Percentiles rank a stretch among this genome's conserved stretches.
These are phyloP conservation scores for Abscondita cerata DNA, from an alignment of 2,888 invertebrate genomes.

Conservation along the genomic window DNA sequence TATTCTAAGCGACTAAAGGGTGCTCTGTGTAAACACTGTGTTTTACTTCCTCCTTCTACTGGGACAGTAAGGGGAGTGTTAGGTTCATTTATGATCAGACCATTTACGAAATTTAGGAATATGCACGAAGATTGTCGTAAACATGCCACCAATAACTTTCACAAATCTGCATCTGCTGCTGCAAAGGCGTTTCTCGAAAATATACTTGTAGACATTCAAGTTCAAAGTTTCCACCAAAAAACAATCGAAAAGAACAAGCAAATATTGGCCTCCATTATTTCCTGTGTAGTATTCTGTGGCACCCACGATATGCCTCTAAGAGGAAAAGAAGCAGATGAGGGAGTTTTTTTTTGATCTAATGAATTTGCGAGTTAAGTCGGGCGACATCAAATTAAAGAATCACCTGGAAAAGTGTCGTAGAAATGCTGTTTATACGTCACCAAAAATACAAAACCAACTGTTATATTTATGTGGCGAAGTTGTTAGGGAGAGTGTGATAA, in stretches of 20 bases:
- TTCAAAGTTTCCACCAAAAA: slow-evolving; percentile 35
- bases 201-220: slow-evolving; percentile 36
- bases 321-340: slow-evolving; percentile 36
- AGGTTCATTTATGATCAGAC: slow-evolving; percentile 43
- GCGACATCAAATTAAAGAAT: slow-evolving; percentile 33
- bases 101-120: slow-evolving; percentile 43
- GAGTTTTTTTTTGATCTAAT: slow-evolving; percentile 38
- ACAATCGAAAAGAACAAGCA: slow-evolving; percentile 36
- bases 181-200: slow-evolving; percentile 43
- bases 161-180: slow-evolving; percentile 41
- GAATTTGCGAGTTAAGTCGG: slow-evolving; percentile 38
- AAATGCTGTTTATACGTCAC: slow-evolving; percentile 46
- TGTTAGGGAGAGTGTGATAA: slow-evolving; percentile 42
- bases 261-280: slow-evolving; percentile 39
- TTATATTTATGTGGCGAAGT: slow-evolving; percentile 43
- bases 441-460: slow-evolving; percentile 49
- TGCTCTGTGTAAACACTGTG: slow-evolving; percentile 42
- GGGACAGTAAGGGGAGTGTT: slow-evolving; percentile 38
- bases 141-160: slow-evolving; percentile 39
- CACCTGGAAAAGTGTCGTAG: slow-evolving; percentile 33
- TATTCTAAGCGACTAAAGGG: slow-evolving; percentile 41
- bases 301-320: slow-evolving; percentile 42
- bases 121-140: slow-evolving; percentile 41
- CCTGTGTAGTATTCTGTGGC: slow-evolving; percentile 42
- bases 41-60: slow-evolving; percentile 40